phyloP scores from a whole-genome alignment of 37 sponge, comb jelly and placozoan species.

The Chondrosia reniformis region DNA sequence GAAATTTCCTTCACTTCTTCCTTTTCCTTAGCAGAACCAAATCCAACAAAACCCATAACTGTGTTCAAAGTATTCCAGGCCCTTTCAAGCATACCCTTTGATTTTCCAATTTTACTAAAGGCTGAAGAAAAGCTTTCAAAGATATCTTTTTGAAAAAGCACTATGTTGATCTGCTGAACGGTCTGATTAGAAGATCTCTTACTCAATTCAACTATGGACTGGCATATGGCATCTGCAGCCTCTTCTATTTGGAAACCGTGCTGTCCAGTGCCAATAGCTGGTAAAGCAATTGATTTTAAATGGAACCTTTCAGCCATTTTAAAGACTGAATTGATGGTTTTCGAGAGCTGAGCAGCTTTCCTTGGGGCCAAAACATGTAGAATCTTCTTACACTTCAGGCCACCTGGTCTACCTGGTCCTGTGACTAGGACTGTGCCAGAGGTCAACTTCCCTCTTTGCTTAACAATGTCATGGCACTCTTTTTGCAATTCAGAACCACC shows the following conservation, averaged over 20 bases:
- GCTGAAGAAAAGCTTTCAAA: not conserved
- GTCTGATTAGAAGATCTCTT: not conserved
- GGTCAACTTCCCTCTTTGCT: not conserved
- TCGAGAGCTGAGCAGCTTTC: not conserved
- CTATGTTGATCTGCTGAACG: not conserved
- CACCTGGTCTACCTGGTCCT: not conserved
- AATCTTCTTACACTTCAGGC: constrained; percentile 1
- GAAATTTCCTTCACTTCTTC: too few species aligned
- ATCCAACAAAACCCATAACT: too few species aligned
- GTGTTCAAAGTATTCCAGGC: not conserved
- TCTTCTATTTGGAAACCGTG: not conserved
- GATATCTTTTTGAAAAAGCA: not conserved
- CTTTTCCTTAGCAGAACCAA: too few species aligned
- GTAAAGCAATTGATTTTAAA: constrained; percentile 5
- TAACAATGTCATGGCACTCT: not conserved
- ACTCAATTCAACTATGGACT: not conserved
- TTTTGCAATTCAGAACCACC: constrained; percentile 7
- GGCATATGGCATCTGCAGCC: not conserved
- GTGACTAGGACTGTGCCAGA: not conserved
- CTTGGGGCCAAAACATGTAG: constrained; percentile 5
- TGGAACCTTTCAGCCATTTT: constrained; percentile 5
- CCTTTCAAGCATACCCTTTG: not conserved
- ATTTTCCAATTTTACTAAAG: not conserved
- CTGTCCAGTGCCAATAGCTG: constrained; percentile 29
- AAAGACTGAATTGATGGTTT: not conserved